These are phyloP conservation scores for Caenorhabditis sinica DNA, from an alignment of 2,888 invertebrate genomes.

Conservation along the genomic window DNA sequence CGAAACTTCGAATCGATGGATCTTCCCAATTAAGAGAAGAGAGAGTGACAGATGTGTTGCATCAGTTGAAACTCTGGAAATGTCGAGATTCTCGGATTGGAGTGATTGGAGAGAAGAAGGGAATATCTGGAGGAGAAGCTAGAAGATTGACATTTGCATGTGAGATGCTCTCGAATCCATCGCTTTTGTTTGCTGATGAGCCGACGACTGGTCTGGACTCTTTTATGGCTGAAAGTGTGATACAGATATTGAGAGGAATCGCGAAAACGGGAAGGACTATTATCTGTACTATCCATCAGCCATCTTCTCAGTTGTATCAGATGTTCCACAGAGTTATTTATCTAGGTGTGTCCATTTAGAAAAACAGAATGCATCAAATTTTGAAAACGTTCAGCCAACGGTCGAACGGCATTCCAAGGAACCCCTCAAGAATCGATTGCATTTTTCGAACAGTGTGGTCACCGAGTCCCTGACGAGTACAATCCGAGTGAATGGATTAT, in stretches of 20 bases:
- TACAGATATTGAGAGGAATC: constrained; percentile 87
- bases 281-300: constrained; percentile 83
- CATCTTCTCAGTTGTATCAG: constrained; percentile 79
- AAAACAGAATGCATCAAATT: neutral
- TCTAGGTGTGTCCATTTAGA: constrained; percentile 86
- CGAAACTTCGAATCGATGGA: constrained; percentile 59
- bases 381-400: constrained; percentile 87
- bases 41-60: constrained; percentile 86
- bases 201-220: constrained; percentile 93
- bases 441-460: constrained; percentile 78
- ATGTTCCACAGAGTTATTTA: constrained; percentile 85
- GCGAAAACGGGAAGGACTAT: constrained; percentile 77
- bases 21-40: constrained; percentile 34
- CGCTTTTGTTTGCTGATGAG: constrained; percentile 96
- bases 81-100: constrained; percentile 96
- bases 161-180: constrained; percentile 92
- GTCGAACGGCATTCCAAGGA: constrained; percentile 89
- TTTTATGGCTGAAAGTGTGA: constrained; percentile 93
- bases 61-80: constrained; percentile 91
- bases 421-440: constrained; percentile 60
- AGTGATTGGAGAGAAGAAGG: constrained; percentile 88
- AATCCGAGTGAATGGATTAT: constrained; percentile 96
- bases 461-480: constrained; percentile 89
- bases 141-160: constrained; percentile 90
- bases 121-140: constrained; percentile 87